Conservation (phyloP, 2,113 vertebrate genomes). For the Tamias sibiricus region DNA sequence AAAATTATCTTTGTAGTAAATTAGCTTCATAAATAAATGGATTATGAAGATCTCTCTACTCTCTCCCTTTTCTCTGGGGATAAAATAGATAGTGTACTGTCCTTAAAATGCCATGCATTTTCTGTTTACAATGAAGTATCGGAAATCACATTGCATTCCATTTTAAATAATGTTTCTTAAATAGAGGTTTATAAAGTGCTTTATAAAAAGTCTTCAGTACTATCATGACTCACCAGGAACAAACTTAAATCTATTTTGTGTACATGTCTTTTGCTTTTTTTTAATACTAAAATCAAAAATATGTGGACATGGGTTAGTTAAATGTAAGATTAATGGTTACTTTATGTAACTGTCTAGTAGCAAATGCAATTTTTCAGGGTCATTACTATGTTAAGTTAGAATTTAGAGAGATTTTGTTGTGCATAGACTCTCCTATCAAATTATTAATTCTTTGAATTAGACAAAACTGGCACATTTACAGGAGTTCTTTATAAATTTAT, state of each 20-base stretch:
- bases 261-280: neutral
- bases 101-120: neutral
- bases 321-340: neutral
- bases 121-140: neutral
- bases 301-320: neutral
- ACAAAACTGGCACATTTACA: neutral
- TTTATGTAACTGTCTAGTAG: neutral
- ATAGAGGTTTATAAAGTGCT: neutral
- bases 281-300: neutral
- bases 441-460: neutral
- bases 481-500: neutral
- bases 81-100: neutral
- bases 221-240: neutral
- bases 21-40: neutral
- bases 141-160: neutral
- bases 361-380: neutral
- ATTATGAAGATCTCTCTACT: neutral
- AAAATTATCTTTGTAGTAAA: neutral
- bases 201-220: neutral
- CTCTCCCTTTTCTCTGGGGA: neutral
- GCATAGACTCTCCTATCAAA: neutral
- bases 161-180: constrained; percentile 43
- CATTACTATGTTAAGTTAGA: neutral
- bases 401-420: neutral
- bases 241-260: neutral